phyloP scores from a whole-genome alignment of 1,140 invertebrate species.

The Trachymyrmex septentrionalis region DNA sequence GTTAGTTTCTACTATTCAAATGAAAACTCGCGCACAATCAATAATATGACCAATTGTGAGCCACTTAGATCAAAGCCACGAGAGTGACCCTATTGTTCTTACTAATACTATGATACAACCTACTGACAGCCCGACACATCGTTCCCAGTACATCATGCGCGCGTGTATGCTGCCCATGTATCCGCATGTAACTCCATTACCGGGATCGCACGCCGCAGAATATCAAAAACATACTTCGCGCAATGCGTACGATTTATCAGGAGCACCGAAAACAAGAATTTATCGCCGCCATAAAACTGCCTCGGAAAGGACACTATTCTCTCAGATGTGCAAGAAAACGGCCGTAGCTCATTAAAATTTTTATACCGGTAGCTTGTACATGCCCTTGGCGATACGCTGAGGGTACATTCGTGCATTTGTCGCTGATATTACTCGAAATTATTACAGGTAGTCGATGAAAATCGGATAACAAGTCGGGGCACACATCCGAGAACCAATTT shows the following conservation, averaged over 20 bases:
- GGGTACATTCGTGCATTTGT: background rate
- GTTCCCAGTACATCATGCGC: conserved; percentile 21
- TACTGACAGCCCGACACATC: background rate
- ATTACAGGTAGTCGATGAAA: background rate
- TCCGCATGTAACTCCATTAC: conserved; percentile 46
- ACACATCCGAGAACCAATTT: background rate
- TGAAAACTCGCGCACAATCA: no score
- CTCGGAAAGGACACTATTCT: background rate
- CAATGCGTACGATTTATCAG: conserved; percentile 52
- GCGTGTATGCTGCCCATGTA: conserved; percentile 23
- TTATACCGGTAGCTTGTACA: background rate
- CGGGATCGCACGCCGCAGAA: conserved; percentile 24
- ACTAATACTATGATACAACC: no score
- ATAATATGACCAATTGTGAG: no score
- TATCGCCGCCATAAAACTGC: conserved; percentile 40
- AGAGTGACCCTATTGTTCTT: no score
- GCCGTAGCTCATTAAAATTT: conserved; percentile 47
- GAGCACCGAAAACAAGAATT: conserved; percentile 14
- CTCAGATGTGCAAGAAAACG: background rate
- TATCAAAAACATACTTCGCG: conserved; percentile 51
- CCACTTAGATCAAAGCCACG: no score
- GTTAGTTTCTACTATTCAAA: no score
- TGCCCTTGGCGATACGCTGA: background rate
- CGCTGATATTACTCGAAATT: conserved; percentile 18
- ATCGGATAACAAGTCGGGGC: background rate